phyloP scores from a whole-genome alignment of 2,888 invertebrate species.

The Dioctria linearis region DNA sequence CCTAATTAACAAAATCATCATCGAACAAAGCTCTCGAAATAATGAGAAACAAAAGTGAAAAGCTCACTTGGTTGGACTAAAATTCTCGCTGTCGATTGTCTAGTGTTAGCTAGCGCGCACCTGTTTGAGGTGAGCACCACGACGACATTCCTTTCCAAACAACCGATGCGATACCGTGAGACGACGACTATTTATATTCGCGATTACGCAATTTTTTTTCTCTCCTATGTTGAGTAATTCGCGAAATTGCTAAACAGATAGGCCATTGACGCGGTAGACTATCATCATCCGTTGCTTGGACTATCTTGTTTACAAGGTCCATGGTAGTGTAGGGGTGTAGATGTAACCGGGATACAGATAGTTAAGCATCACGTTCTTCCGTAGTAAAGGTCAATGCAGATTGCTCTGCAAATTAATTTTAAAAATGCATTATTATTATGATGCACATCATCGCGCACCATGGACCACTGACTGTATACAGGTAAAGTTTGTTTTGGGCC shows the following conservation, averaged over 20 bases:
- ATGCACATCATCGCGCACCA: no score
- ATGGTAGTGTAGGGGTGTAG: not conserved
- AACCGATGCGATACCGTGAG: not conserved
- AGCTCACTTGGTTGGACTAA: conserved; percentile 18
- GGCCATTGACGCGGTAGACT: conserved; percentile 12
- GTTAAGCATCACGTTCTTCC: not conserved
- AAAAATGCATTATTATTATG: no score
- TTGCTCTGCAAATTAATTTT: not conserved
- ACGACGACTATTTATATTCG: conserved; percentile 29
- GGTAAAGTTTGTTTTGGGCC: no score
- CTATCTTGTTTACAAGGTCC: not conserved
- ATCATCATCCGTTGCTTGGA: not conserved
- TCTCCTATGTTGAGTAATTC: conserved; percentile 32
- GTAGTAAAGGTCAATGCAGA: not conserved
- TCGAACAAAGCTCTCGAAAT: conserved; percentile 15
- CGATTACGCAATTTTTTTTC: conserved; percentile 44
- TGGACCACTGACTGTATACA: no score
- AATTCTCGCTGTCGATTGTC: not conserved
- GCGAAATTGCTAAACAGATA: conserved; percentile 20
- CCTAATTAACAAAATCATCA: conserved; percentile 37
- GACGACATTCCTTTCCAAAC: not conserved
- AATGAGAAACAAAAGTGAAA: conserved; percentile 25
- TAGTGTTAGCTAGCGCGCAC: conserved; percentile 26
- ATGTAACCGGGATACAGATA: not conserved
- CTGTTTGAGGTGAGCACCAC: conserved; percentile 11